A percentile compares a stretch with the other conserved stretches of the same genome.
phyloP scores from a whole-genome alignment of 1,140 invertebrate species.

The Aleiodes sp. region DNA sequence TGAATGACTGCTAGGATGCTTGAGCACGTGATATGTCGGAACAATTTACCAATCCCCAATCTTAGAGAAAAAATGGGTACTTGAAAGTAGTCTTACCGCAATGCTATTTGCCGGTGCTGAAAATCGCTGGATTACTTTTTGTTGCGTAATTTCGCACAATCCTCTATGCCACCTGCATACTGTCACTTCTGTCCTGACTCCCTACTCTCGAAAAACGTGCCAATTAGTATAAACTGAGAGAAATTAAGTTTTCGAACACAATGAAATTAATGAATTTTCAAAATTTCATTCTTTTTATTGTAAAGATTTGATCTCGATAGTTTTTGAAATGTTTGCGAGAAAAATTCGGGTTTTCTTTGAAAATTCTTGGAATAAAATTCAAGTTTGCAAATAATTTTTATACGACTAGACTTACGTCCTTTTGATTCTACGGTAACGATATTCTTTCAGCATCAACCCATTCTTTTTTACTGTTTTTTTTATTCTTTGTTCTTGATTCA shows the following conservation, averaged over 20 bases:
- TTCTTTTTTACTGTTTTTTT: background rate
- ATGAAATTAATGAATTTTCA: no score
- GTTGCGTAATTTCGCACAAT: constrained; percentile 7
- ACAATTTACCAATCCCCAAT: background rate
- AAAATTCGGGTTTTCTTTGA: no score
- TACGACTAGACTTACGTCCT: no score
- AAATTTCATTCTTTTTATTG: no score
- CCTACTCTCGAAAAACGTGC: background rate
- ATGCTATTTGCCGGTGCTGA: background rate
- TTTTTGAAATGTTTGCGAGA: no score
- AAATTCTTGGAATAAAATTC: no score
- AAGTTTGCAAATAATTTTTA: no score
- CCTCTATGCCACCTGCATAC: constrained; percentile 1
- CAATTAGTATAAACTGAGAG: background rate
- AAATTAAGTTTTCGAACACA: no score
- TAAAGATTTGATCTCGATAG: no score
- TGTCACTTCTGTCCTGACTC: background rate
- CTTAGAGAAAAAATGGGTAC: constrained; percentile 10
- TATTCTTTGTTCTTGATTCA: no score
- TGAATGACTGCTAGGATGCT: constrained; percentile 11
- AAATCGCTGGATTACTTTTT: background rate
- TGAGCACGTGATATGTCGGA: background rate
- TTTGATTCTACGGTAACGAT: no score
- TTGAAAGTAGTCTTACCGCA: background rate
- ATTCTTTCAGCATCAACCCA: background rate